Percentiles rank a stretch among this genome's conserved stretches.
Evolutionary conservation across 2,888 invertebrate genomes (phyloP).

Genomic region (Tuta absoluta): DNA sequence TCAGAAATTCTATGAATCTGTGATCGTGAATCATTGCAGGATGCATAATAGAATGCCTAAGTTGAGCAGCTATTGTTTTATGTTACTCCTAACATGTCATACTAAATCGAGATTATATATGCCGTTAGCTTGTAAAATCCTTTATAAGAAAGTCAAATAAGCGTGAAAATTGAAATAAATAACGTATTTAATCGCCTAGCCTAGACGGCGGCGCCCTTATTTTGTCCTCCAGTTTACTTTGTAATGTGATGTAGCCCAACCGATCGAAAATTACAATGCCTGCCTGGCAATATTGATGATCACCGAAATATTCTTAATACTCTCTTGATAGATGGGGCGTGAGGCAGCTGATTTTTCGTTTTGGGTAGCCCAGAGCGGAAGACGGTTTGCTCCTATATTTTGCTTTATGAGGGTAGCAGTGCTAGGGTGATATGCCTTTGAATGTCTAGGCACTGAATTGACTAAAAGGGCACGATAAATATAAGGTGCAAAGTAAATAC

Average conservation of each 20-base stretch:
- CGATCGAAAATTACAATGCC: constrained; percentile 44
- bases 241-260: constrained; percentile 45
- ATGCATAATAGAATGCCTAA: no score
- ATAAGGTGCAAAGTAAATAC: no score
- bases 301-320: constrained; percentile 22
- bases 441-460: no score
- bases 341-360: not conserved
- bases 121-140: not conserved
- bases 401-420: no score
- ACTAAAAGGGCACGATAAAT: no score
- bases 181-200: not conserved
- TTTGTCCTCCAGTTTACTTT: constrained; percentile 21
- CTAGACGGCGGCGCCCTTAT: constrained; percentile 3
- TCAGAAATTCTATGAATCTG: not conserved
- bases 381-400: no score
- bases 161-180: not conserved
- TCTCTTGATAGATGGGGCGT: constrained; percentile 19
- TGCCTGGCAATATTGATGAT: constrained; percentile 40
- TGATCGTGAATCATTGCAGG: constrained; percentile 14
- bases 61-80: no score
- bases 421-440: no score
- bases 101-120: not conserved
- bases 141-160: not conserved
- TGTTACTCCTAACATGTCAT: no score
- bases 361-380: no score